phyloP scores from a whole-genome alignment of 2,888 invertebrate genomes.

The Drosophila niveifrons region DNA sequence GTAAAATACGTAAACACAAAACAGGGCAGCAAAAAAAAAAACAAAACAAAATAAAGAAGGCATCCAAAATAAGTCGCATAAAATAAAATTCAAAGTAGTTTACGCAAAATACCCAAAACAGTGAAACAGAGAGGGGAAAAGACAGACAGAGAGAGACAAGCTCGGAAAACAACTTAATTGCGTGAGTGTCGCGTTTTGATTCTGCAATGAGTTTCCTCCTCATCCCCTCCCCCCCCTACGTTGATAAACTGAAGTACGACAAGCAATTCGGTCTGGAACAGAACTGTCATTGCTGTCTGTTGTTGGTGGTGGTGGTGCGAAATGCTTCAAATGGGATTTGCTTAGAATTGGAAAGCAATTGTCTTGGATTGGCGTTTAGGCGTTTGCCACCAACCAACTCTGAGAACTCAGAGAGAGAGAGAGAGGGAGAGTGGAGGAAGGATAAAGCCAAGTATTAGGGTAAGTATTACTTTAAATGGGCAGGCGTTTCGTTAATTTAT shows the following conservation, averaged over 20 bases:
- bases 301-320: conserved; percentile 57
- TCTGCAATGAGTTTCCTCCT: conserved; percentile 43
- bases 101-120: conserved; percentile 44
- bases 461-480: conserved; percentile 63
- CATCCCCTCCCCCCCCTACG: background rate
- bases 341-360: conserved; percentile 81
- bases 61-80: conserved; percentile 54
- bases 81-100: conserved; percentile 76
- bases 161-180: conserved; percentile 79
- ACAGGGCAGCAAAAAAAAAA: conserved; percentile 30
- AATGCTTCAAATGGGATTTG: conserved; percentile 73
- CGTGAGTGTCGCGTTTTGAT: conserved; percentile 75
- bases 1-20: conserved; percentile 66
- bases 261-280: conserved; percentile 4
- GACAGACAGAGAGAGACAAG: conserved; percentile 27
- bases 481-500: conserved; percentile 72
- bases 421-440: background rate
- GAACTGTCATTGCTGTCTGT: conserved; percentile 17
- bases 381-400: conserved; percentile 35
- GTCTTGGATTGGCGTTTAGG: conserved; percentile 78
- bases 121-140: background rate
- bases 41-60: conserved; percentile 20
- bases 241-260: conserved; percentile 9
- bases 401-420: too few species aligned
- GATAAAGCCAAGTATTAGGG: background rate